Evolutionary conservation across 2,797 vertebrate species (phyloP).

Genomic region (Pseudochaenichthys georgianus): DNA sequence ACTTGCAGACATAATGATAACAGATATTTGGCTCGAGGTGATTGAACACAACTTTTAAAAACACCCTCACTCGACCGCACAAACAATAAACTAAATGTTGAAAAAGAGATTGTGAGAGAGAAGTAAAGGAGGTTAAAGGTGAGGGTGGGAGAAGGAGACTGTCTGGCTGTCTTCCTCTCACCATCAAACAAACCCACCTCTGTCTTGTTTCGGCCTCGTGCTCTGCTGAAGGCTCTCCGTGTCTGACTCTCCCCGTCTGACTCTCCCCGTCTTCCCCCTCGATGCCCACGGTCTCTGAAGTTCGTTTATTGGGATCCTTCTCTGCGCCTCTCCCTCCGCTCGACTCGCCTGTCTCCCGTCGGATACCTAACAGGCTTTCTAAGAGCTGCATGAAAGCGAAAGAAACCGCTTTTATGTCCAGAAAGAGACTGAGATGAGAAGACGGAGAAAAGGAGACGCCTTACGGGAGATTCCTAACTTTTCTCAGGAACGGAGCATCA

Average conservation of each 20-base stretch:
- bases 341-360: constrained; percentile 66
- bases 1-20: constrained; percentile 8
- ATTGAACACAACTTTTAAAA: constrained; percentile 18
- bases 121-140: constrained; percentile 47
- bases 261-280: constrained; percentile 38
- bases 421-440: constrained; percentile 60
- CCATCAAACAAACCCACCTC: constrained; percentile 42
- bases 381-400: constrained; percentile 60
- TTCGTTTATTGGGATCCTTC: constrained; percentile 70
- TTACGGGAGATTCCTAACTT: constrained; percentile 56
- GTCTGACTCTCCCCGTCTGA: too few relatives aligned
- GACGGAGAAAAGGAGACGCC: constrained; percentile 56
- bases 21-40: not conserved
- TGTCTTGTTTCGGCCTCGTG: constrained; percentile 65
- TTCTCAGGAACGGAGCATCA: constrained; percentile 45
- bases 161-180: constrained; percentile 47
- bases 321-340: constrained; percentile 44
- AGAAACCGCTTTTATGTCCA: constrained; percentile 58
- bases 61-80: not conserved
- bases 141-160: constrained; percentile 47
- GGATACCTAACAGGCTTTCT: constrained; percentile 70
- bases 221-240: constrained; percentile 48
- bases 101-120: constrained; percentile 12
- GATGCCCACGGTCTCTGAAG: constrained; percentile 57
- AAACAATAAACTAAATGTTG: constrained; percentile 7